Conservation (phyloP, 2,113 vertebrate species). For the Mesitornis unicolor region DNA sequence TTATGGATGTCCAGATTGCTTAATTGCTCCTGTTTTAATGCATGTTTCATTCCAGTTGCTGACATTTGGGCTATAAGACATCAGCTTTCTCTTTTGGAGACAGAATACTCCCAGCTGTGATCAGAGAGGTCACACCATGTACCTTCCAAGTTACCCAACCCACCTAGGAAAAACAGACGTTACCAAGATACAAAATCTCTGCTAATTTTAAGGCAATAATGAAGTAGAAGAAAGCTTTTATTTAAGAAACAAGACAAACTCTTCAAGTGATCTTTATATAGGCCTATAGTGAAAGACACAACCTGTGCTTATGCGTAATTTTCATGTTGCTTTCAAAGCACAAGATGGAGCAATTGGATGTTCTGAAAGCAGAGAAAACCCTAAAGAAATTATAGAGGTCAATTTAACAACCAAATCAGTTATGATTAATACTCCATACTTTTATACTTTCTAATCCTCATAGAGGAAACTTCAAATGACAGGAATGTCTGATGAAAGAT, state of each 20-base stretch:
- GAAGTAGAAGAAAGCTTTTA: neutral
- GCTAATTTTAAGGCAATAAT: neutral
- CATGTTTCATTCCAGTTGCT: neutral
- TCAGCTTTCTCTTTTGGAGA: neutral
- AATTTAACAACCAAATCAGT: neutral
- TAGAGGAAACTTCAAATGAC: constrained; percentile 21
- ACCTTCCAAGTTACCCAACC: neutral
- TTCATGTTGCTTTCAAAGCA: neutral
- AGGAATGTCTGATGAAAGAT: constrained; percentile 26
- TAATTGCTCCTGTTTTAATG: too few species aligned
- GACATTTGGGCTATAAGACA: neutral
- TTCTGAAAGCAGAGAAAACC: neutral
- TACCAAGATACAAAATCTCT: neutral
- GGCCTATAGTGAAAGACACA: neutral
- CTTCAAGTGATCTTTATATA: neutral
- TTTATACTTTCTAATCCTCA: neutral
- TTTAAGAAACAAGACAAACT: neutral
- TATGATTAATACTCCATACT: constrained; percentile 10
- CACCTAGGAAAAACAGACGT: neutral
- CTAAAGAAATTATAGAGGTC: neutral
- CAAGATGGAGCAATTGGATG: neutral
- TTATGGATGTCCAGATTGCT: too few species aligned
- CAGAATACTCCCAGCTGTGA: neutral
- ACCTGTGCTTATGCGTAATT: neutral
- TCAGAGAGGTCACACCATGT: neutral